A percentile compares a stretch with the other conserved stretches of the same genome.
Evolutionary conservation across 2,888 invertebrate species (phyloP).

Genomic region (Laspeyria flexula): DNA sequence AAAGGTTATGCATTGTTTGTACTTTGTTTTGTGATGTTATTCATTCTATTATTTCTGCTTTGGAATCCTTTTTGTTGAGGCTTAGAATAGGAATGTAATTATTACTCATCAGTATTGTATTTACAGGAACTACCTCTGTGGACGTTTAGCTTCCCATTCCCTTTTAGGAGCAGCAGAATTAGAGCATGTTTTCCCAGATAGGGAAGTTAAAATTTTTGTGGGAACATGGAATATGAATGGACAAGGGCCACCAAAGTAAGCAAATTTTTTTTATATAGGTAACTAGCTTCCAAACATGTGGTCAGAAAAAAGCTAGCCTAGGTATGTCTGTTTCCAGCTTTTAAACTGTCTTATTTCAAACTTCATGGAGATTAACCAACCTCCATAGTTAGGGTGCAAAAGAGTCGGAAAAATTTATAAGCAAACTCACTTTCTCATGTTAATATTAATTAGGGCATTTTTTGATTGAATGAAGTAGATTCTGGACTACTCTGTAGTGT

Average conservation of each 20-base stretch:
- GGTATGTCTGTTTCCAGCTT: too few relatives aligned
- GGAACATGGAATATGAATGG: slow-evolving; percentile 99
- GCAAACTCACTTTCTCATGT: too few relatives aligned
- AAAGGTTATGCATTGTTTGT: slow-evolving; percentile 82
- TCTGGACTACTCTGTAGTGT: too few relatives aligned
- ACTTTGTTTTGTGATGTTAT: slow-evolving; percentile 13
- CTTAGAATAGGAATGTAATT: neutral
- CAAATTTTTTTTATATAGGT: slow-evolving; percentile 1
- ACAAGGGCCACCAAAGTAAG: slow-evolving; percentile 92
- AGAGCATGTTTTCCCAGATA: slow-evolving; percentile 93
- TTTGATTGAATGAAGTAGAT: too few relatives aligned
- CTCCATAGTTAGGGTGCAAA: too few relatives aligned
- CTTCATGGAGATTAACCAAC: too few relatives aligned
- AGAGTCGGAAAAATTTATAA: too few relatives aligned
- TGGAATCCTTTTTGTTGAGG: neutral
- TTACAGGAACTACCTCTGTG: slow-evolving; percentile 91
- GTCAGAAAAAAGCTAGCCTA: neutral
- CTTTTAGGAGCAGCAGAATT: slow-evolving; percentile 94
- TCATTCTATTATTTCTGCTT: slow-evolving; percentile 6
- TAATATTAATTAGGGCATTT: too few relatives aligned
- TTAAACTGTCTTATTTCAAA: too few relatives aligned
- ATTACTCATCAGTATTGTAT: neutral
- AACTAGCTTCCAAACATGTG: neutral
- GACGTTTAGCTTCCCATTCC: slow-evolving; percentile 92
- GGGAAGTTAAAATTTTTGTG: slow-evolving; percentile 94